These are phyloP conservation scores for Anser cygnoides DNA, from an alignment of 2,113 vertebrate species.

Conservation along the genomic window DNA sequence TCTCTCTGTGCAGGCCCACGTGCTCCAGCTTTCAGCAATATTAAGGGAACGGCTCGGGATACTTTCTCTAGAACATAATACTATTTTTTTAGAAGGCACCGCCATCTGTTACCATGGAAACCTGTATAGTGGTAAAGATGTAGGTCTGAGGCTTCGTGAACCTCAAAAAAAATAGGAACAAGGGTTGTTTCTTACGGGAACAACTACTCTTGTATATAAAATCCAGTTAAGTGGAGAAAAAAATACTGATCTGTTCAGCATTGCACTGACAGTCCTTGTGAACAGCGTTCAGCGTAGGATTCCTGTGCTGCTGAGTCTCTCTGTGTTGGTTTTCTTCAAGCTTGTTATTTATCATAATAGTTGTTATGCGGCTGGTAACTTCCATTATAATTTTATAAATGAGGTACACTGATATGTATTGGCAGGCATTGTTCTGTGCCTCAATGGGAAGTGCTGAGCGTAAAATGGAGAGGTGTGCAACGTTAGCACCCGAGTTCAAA, in stretches of 20 bases:
- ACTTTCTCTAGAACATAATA: conserved; percentile 48
- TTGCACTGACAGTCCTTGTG: not conserved
- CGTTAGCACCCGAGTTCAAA: not conserved
- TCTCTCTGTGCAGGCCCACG: not conserved
- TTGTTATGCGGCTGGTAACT: not conserved
- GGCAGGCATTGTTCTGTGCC: conserved; percentile 6
- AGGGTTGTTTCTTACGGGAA: conserved; percentile 19
- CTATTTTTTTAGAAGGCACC: conserved; percentile 55
- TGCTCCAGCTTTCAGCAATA: not conserved
- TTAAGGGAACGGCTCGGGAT: conserved; percentile 54
- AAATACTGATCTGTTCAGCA: conserved; percentile 41
- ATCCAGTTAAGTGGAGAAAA: conserved; percentile 27
- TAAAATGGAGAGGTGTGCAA: not conserved
- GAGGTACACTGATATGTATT: not conserved
- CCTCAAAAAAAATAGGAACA: not conserved
- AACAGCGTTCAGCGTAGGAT: not conserved
- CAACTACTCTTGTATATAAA: conserved; percentile 42
- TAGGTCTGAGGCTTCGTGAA: conserved; percentile 64
- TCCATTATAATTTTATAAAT: not conserved
- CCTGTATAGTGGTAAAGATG: conserved; percentile 51
- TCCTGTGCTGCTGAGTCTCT: not conserved
- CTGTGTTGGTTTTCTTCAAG: not conserved
- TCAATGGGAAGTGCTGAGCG: conserved; percentile 6
- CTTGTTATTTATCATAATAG: conserved; percentile 46
- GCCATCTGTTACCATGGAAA: conserved; percentile 76